Evolutionary conservation across 1,140 invertebrate species (phyloP).

Genomic region (Drosophila hydei): DNA sequence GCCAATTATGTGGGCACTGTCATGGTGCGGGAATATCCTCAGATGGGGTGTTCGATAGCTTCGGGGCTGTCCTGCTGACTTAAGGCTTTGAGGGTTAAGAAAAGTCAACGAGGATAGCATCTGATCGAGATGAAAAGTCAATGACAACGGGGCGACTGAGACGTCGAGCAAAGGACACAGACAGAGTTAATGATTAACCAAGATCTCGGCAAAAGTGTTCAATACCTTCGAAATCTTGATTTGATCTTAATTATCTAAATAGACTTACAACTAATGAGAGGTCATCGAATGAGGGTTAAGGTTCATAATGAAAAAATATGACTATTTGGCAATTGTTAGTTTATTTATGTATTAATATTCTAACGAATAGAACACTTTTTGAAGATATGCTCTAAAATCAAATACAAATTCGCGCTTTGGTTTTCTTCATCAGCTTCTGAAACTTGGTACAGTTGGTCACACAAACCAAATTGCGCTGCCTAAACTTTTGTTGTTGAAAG

Average conservation of each 20-base stretch:
- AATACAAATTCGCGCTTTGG: conserved; percentile 7
- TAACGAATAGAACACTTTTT: not conserved
- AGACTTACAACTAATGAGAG: not conserved
- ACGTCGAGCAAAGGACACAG: conserved; percentile 1
- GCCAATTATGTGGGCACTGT: conserved; percentile 66
- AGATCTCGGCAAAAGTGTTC: conserved; percentile 1
- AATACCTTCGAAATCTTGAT: conserved; percentile 13
- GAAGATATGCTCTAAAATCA: not conserved
- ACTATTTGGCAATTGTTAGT: too few species aligned
- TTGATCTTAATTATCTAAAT: conserved; percentile 26
- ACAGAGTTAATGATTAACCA: conserved; percentile 23
- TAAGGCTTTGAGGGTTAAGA: conserved; percentile 25
- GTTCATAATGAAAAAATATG: too few species aligned
- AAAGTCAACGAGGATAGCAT: conserved; percentile 60
- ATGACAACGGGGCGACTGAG: conserved; percentile 30
- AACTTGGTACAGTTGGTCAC: conserved; percentile 65
- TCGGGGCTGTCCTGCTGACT: conserved; percentile 32
- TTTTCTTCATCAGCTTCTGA: not conserved
- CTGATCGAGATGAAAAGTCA: conserved; percentile 64
- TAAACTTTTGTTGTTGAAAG: conserved; percentile 62
- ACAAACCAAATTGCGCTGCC: conserved; percentile 47
- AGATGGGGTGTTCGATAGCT: not conserved
- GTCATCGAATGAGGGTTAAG: not conserved
- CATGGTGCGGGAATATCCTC: conserved; percentile 19
- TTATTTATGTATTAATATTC: too few species aligned